Evolutionary conservation across 1,140 invertebrate species (phyloP).

Genomic region (Drosophila prosaltans): DNA sequence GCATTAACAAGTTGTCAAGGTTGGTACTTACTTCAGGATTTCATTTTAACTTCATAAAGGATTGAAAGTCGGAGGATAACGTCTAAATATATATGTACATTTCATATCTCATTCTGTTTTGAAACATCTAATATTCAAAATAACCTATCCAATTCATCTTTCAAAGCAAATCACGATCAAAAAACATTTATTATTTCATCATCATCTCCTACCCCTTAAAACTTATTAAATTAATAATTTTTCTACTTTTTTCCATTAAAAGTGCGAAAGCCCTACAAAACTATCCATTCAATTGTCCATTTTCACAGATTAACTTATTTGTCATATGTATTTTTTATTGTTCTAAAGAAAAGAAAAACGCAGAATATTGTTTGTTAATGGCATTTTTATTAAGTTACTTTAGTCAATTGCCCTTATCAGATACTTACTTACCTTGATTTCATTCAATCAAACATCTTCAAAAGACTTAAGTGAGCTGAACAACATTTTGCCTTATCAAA

Average conservation of each 20-base stretch:
- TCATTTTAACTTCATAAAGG: not conserved
- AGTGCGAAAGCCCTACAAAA: no score
- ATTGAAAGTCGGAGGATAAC: not conserved
- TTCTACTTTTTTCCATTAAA: no score
- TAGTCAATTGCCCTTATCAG: not conserved
- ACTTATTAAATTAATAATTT: no score
- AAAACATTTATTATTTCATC: no score
- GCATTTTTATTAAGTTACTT: not conserved
- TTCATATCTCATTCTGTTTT: no score
- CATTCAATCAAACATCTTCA: conserved; percentile 1
- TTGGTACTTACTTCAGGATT: conserved; percentile 41
- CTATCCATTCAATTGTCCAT: no score
- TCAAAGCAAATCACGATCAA: no score
- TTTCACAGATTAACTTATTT: no score
- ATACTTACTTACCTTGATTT: not conserved
- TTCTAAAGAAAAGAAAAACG: not conserved
- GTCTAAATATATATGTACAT: not conserved
- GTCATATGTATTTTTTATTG: not conserved
- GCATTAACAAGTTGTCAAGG: conserved; percentile 42
- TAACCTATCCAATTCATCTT: no score
- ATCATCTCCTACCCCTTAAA: no score
- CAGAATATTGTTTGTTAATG: not conserved
- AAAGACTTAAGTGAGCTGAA: not conserved
- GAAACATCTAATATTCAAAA: no score
- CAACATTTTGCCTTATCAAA: not conserved